Base-by-base conservation (phyloP, 2,797 vertebrate genomes). In the Epinephelus coioides region DNA sequence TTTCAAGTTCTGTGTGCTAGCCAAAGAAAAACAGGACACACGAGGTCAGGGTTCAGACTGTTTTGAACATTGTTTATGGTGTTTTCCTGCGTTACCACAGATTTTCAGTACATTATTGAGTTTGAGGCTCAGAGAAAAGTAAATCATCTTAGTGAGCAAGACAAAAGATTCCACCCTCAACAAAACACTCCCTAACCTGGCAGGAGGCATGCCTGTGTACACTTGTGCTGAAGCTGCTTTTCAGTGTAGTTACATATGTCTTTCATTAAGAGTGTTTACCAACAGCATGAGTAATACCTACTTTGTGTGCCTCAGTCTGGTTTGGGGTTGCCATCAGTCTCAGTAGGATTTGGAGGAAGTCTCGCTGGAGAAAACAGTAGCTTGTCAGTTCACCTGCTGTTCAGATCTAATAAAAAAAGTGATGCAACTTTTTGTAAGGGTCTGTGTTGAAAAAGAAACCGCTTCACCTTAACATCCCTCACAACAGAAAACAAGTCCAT, bases 201-300 rank as follows among this genome's bases (percentile, higher is more conserved):
- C 66, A 21, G 66, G 74, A 86, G 76, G 51, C 79, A 57, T 73
- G 78, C 47, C 74, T 63, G 54, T 38, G 25, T 38, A 64, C 38
- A 81, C 30, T 62, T 60, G 30, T 43, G 43, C 59, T 55, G 50
- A 80, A 72, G 71, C 73, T 71, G 74, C 71, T 69, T 69, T 74
- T 67, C 72, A 70, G 10, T 40, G 38, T 70, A 38, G 74, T 69
- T 69, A 13, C 70, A 78, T 54, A 9, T 73, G 61, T 67, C 44
- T 88, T 76, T 84, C 54, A 82, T 81, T 61, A 54, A 34, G 15
- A 79, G 70, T 91, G 84, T 90, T 90, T 86, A 89, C 69, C 80
- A 87, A 86, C 86, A 91, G 85, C 88, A 89, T 91, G 89, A 90
- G 81, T 87, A 80, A 89, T 83, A 64, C 54, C 65, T 78, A 68